A percentile compares a stretch with the other conserved stretches of the same genome.
Evolutionary conservation across 2,888 invertebrate genomes (phyloP).

Genomic region (Leptothorax acervorum): DNA sequence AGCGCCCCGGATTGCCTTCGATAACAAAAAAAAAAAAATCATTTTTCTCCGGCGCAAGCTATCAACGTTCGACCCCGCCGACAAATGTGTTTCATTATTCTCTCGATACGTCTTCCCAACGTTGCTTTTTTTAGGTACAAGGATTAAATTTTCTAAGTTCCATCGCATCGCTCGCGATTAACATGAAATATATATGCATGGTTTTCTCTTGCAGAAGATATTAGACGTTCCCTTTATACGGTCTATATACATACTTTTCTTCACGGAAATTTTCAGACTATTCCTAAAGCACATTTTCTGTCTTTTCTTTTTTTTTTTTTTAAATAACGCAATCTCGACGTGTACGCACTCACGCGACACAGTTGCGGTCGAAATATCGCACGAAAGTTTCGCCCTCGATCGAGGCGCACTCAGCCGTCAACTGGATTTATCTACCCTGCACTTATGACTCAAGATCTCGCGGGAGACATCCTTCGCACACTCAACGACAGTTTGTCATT

Average conservation of each 20-base stretch:
- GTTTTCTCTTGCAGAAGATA: not conserved
- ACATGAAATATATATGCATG: constrained; percentile 1
- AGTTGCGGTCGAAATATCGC: not conserved
- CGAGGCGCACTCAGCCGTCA: not conserved
- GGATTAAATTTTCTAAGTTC: constrained; percentile 12
- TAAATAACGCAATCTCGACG: constrained; percentile 12
- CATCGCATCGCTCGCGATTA: not conserved
- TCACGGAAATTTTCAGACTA: not conserved
- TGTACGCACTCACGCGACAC: constrained; percentile 7
- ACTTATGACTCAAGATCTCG: constrained; percentile 26
- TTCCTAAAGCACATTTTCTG: not conserved
- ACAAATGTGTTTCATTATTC: constrained; percentile 30
- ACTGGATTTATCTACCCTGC: not conserved
- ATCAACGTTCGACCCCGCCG: not conserved
- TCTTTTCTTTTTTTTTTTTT: not conserved
- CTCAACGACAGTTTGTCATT: constrained; percentile 23
- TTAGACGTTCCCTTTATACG: not conserved
- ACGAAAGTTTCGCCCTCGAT: not conserved
- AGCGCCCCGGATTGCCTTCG: constrained; percentile 14
- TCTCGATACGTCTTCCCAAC: constrained; percentile 7
- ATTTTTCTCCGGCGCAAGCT: constrained; percentile 28
- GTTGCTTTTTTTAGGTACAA: not conserved
- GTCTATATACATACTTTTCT: not conserved
- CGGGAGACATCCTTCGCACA: constrained; percentile 6
- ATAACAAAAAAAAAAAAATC: constrained; percentile 39